Conservation (phyloP, 2,797 vertebrate genomes). For the Todus mexicanus region DNA sequence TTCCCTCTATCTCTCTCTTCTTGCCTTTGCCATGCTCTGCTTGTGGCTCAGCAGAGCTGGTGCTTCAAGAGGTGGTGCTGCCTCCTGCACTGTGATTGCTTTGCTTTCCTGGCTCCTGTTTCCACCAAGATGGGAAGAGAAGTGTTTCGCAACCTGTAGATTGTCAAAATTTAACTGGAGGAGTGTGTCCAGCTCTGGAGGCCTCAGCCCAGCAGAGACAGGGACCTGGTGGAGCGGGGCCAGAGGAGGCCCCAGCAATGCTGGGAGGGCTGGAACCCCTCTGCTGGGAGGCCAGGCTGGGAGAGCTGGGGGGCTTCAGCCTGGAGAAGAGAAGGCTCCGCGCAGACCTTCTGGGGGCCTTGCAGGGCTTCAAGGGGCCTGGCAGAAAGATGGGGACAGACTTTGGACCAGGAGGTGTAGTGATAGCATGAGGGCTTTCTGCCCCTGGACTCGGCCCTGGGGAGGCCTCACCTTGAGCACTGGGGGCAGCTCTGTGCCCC, state of each 20-base stretch:
- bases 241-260: background rate
- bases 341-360: background rate
- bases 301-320: background rate
- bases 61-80: background rate
- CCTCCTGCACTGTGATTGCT: fast-evolving
- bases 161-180: background rate
- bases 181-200: too few species aligned
- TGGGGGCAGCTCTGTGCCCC: too few species aligned
- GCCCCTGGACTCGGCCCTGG: too few species aligned
- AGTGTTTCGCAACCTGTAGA: fast-evolving
- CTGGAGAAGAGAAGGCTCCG: background rate
- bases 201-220: background rate
- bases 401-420: background rate
- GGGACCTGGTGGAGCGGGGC: too few species aligned
- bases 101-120: background rate
- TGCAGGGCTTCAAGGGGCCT: background rate
- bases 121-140: background rate
- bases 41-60: background rate
- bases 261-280: background rate
- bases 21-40: background rate
- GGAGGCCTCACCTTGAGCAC: too few species aligned
- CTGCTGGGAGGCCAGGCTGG: background rate
- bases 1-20: background rate
- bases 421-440: too few species aligned
- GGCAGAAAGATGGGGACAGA: background rate